phyloP scores from a whole-genome alignment of 2,113 vertebrate genomes.

The Sylvietta virens region DNA sequence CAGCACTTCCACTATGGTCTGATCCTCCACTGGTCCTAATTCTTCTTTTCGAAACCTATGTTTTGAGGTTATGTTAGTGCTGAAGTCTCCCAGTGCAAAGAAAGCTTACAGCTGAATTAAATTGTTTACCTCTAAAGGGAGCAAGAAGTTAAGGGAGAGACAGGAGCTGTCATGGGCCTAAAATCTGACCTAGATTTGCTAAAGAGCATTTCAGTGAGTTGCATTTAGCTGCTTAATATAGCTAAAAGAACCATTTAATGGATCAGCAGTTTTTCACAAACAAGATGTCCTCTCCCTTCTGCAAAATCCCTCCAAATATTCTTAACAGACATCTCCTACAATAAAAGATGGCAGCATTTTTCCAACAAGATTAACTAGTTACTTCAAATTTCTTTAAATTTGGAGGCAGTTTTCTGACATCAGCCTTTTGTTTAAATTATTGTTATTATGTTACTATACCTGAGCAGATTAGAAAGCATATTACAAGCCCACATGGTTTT shows the following conservation, averaged over 20 bases:
- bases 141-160: background rate
- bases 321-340: background rate
- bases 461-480: background rate
- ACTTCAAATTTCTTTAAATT: background rate
- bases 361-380: background rate
- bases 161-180: background rate
- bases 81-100: background rate
- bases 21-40: background rate
- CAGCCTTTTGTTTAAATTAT: background rate
- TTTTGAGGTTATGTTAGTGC: background rate
- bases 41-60: background rate
- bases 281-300: background rate
- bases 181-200: background rate
- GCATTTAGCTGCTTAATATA: background rate
- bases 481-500: background rate
- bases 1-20: background rate
- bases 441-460: background rate
- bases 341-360: background rate
- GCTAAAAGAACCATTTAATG: background rate
- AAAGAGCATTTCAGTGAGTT: background rate
- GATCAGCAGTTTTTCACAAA: background rate
- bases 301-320: background rate
- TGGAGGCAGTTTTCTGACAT: background rate
- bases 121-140: background rate
- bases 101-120: background rate